Evolutionary conservation across 2,113 vertebrate genomes (phyloP).

Genomic region (Dolichallabes microphthalmus): DNA sequence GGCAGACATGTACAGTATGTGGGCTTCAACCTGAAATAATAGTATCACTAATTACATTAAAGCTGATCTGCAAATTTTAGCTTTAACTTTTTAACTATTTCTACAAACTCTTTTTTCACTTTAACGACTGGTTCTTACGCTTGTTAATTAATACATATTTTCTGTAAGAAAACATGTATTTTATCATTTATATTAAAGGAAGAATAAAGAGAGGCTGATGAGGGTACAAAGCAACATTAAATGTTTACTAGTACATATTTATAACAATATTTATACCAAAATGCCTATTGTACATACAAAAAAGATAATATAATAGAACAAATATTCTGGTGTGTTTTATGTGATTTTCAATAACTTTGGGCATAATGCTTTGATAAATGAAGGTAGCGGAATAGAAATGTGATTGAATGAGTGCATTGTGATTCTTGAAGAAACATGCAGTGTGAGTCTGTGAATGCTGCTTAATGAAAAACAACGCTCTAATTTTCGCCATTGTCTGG

Average conservation of each 20-base stretch:
- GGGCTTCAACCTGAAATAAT: no score
- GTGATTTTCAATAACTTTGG: neutral
- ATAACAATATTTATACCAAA: neutral
- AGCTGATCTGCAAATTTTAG: no score
- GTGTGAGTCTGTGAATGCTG: neutral
- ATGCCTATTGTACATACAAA: neutral
- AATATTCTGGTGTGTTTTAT: neutral
- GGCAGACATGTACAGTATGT: no score
- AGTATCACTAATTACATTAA: no score
- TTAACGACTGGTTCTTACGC: no score
- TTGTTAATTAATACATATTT: no score
- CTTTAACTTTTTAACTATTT: no score
- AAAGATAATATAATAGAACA: neutral
- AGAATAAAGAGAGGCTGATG: neutral
- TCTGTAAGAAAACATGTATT: neutral
- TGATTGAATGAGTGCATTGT: neutral
- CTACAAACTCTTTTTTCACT: no score
- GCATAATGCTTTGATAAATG: neutral
- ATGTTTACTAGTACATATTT: neutral
- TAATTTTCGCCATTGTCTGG: conserved; percentile 4
- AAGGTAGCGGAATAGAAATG: neutral
- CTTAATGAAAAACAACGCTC: conserved; percentile 11
- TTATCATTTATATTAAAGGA: neutral
- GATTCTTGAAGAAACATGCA: neutral
- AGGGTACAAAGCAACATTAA: neutral